These are phyloP conservation scores for Manis pentadactyla DNA, from an alignment of 2,797 vertebrate genomes.

Conservation along the genomic window DNA sequence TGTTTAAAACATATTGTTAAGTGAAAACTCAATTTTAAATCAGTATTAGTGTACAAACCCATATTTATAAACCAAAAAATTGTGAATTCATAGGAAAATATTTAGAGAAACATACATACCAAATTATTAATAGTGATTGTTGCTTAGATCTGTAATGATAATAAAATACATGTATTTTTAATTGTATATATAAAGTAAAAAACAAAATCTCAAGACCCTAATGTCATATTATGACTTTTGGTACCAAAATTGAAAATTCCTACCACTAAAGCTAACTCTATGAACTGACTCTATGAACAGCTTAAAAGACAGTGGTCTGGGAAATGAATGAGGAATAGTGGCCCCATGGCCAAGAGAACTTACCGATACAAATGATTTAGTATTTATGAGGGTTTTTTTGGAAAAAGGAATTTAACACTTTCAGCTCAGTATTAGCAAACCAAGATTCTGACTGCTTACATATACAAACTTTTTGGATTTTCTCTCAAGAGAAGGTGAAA, in stretches of 20 bases:
- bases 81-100: neutral
- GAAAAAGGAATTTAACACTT: neutral
- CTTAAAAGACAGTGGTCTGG: neutral
- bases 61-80: neutral
- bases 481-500: neutral
- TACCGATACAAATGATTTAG: neutral
- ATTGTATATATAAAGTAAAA: neutral
- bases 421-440: neutral
- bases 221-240: neutral
- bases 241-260: neutral
- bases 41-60: neutral
- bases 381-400: neutral
- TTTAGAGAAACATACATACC: neutral
- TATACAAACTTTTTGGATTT: neutral
- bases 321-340: neutral
- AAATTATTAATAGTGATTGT: neutral
- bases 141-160: neutral
- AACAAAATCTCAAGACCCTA: neutral
- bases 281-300: neutral
- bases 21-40: neutral
- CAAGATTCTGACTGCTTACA: neutral
- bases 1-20: neutral
- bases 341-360: neutral
- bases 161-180: neutral
- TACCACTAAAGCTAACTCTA: neutral